Base-by-base conservation (phyloP, 2,113 vertebrate genomes). In the Struthio camelus region DNA sequence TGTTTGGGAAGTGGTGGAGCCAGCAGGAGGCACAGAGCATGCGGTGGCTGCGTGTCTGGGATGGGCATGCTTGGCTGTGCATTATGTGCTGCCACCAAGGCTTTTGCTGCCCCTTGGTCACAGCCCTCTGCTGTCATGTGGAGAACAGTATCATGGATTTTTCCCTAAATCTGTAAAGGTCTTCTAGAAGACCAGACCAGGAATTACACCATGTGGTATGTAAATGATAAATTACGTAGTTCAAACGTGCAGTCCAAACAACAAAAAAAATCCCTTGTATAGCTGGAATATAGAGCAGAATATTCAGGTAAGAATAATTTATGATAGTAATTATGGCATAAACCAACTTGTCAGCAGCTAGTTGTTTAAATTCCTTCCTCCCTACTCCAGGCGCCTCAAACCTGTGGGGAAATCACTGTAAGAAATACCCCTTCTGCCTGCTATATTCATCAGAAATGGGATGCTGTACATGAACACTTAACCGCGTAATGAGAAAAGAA, bases 261-360 rank as follows among this genome's bases (percentile, higher is more conserved):
- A 28, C 62, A 16, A 62, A 72, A 70, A n/a, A 27, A 9, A 28
- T 16, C 62, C 24, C 54, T 86, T 95, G 92, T 15, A 80, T 72
- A 95, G 82, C 56, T 54, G 22, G 17, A 82, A 92, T 71, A 72
- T 6, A 65, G 75, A 85, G 32, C 17, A 86, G 54, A 71, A 75
- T 51, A 53, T 59, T 88, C 65, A 85, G 76, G 85, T 97, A 84
- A 92, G 94, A 95, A 92, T 92, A 96, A 94, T 84, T 97, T 97
- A 90, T 94, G 83, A 12, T 48, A 79, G 78, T 94, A 96, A 94
- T 80, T 76, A 87, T 40, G 28, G 66, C 54, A 91, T 88, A 96
- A 96, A 96, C 71, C 18, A 94, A 94, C 80, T 80, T 91, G 96
- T 95, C 85, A 93, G 78, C 85, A 80, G 58, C 65, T 80, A 84